Base-by-base conservation (phyloP, 1,140 invertebrate species). In the Drosophila santomea region DNA sequence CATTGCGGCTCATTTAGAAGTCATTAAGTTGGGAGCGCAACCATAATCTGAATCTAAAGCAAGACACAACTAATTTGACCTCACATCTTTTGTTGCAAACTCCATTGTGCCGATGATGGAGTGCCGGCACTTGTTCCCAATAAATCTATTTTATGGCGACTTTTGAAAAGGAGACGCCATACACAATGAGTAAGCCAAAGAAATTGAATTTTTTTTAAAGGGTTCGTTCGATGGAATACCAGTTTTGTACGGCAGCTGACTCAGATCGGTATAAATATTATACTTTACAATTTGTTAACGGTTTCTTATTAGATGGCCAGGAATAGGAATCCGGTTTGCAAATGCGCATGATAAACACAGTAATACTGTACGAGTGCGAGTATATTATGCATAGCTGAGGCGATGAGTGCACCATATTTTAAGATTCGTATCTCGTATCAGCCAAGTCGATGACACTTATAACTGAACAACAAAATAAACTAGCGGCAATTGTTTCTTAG, bases 401-500 rank as follows among this genome's bases (percentile, higher is more conserved):
- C 52, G 60, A 56, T 50, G 52, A 75, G 17, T 75, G 73, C 52
- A 58, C 52, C 52, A 75, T 57, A 75, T 66, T 55, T 81, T 41
- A 23, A 32, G 38, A 55, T 48, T 43, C 48, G 44, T 51, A 67
- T 17, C 17, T 17, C 17, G 17, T 17, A 77, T 43, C 38, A 62
- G 63, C 58, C 54, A 74, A 86, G 68, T 71, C 74, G 82, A 63
- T 85, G 81, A 85, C 83, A 81, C 51, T 64, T 64, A 64, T 81
- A 20, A 45, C 54, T 15, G 11, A 52, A 55, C 44, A 77, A 56
- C 58, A 66, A 47, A 63, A 67, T 57, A 66, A 52, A 61, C 48
- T 48, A 44, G 43, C 28, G 17, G 52, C 39, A 54, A 74, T 69
- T 73, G 61, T 56, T 55, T 52, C 39, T 45, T 51, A 63, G 60